phyloP scores from a whole-genome alignment of 2,888 invertebrate genomes.

The Melanotus villosus region DNA sequence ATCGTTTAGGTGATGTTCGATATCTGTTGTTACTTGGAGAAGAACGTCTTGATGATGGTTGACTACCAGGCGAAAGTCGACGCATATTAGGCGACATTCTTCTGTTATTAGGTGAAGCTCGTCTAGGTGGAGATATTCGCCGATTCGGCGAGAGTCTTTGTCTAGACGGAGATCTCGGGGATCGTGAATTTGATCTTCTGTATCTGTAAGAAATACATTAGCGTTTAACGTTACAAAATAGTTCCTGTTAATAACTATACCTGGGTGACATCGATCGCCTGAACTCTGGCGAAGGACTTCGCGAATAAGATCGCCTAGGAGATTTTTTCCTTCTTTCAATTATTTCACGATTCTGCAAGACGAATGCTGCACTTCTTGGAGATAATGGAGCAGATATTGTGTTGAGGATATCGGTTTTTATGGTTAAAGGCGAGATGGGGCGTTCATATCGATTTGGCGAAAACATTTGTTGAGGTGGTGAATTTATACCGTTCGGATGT shows the following conservation, averaged over 20 bases:
- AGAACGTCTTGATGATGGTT: constrained; percentile 5
- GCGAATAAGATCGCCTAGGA: constrained; percentile 65
- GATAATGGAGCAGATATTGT: constrained; percentile 65
- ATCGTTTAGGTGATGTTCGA: constrained; percentile 29
- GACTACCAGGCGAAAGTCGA: constrained; percentile 33
- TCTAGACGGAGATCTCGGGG: constrained; percentile 1
- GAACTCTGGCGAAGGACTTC: constrained; percentile 63
- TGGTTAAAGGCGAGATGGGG: constrained; percentile 61
- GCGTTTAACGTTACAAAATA: constrained; percentile 5
- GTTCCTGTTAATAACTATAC: constrained; percentile 49
- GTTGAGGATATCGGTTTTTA: constrained; percentile 61
- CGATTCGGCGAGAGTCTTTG: constrained; percentile 6
- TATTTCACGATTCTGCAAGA: constrained; percentile 66
- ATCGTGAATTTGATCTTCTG: constrained; percentile 29
- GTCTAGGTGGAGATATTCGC: constrained; percentile 24
- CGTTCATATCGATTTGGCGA: constrained; percentile 54
- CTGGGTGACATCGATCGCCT: constrained; percentile 59
- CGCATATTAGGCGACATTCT: constrained; percentile 28
- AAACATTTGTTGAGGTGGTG: constrained; percentile 34
- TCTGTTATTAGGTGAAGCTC: constrained; percentile 7
- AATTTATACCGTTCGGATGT: neutral
- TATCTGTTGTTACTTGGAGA: constrained; percentile 27
- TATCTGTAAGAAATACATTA: constrained; percentile 29
- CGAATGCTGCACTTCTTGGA: constrained; percentile 67
- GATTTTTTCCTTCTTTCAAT: constrained; percentile 66